Conservation (phyloP, 2,113 vertebrate species). For the Podarcis raffonei region DNA sequence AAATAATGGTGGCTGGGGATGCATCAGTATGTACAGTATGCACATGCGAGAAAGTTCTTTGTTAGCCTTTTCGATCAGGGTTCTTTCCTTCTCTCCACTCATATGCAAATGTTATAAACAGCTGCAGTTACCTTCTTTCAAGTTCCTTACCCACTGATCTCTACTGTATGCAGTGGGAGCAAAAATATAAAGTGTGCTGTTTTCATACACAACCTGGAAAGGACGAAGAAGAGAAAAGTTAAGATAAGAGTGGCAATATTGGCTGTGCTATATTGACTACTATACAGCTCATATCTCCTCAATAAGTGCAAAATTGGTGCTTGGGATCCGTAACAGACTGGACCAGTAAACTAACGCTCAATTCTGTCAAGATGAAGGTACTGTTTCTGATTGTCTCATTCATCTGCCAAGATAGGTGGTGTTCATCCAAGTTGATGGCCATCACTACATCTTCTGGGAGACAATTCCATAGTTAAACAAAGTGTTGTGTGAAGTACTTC, state of each 20-base stretch:
- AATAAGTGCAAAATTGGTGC: neutral
- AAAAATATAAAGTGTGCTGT: constrained; percentile 89
- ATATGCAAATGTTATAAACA: neutral
- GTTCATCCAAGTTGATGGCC: neutral
- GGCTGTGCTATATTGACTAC: neutral
- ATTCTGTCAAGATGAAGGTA: neutral
- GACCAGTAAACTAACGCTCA: neutral
- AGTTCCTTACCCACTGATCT: constrained; percentile 86
- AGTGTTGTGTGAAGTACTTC: too few species aligned
- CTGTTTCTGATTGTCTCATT: neutral
- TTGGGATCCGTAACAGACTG: neutral
- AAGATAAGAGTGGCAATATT: neutral
- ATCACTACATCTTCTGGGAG: neutral
- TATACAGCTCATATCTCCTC: neutral
- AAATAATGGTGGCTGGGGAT: neutral
- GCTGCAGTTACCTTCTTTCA: constrained; percentile 87
- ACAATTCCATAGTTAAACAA: too few species aligned
- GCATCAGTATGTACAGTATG: neutral
- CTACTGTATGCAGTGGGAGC: constrained; percentile 87
- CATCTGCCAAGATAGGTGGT: neutral
- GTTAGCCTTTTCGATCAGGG: neutral
- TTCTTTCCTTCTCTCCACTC: neutral
- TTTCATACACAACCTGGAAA: constrained; percentile 87
- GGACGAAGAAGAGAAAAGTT: constrained; percentile 24
- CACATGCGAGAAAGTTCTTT: neutral